A percentile compares a stretch with the other conserved stretches of the same genome.
Evolutionary conservation across 2,113 vertebrate species (phyloP).

Genomic region (Terrapene triunguis): DNA sequence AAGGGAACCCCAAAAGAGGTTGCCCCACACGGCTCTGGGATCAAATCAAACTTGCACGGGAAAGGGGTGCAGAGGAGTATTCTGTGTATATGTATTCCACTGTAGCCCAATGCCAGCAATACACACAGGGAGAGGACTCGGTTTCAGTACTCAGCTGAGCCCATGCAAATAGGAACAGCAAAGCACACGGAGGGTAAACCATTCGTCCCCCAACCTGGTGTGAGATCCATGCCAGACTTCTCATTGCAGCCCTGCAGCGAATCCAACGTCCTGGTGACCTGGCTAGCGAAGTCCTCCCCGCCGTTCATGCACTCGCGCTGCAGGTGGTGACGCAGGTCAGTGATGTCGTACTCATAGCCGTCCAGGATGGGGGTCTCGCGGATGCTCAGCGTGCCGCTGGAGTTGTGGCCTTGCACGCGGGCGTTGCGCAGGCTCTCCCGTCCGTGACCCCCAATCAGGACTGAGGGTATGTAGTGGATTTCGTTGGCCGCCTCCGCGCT

Average conservation of each 20-base stretch:
- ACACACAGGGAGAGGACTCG: neutral
- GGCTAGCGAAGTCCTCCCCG: conserved; percentile 95
- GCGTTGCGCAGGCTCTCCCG: conserved; percentile 96
- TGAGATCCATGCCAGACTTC: conserved; percentile 95
- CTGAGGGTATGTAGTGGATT: conserved; percentile 98
- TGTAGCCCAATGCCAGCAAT: neutral
- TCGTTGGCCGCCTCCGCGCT: conserved; percentile 97
- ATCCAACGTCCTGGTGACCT: conserved; percentile 96
- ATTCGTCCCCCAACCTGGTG: conserved; percentile 83
- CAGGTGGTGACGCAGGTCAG: conserved; percentile 95
- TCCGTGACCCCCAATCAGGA: conserved; percentile 95
- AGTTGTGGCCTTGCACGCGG: conserved; percentile 94
- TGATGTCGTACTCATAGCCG: conserved; percentile 98
- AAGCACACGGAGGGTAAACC: too few species aligned
- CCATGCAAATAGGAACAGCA: neutral
- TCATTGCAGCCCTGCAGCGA: conserved; percentile 97
- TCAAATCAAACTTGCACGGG: fast-evolving
- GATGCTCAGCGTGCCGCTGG: conserved; percentile 96
- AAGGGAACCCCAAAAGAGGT: fast-evolving
- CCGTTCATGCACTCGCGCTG: conserved; percentile 99
- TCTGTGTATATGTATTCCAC: neutral
- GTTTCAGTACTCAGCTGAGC: fast-evolving
- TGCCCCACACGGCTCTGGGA: neutral
- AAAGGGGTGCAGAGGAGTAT: fast-evolving
- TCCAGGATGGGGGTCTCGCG: conserved; percentile 98